A percentile compares a stretch with the other conserved stretches of the same genome.
Evolutionary conservation across 1,140 invertebrate genomes (phyloP).

Genomic region (Scylla paramamosain): DNA sequence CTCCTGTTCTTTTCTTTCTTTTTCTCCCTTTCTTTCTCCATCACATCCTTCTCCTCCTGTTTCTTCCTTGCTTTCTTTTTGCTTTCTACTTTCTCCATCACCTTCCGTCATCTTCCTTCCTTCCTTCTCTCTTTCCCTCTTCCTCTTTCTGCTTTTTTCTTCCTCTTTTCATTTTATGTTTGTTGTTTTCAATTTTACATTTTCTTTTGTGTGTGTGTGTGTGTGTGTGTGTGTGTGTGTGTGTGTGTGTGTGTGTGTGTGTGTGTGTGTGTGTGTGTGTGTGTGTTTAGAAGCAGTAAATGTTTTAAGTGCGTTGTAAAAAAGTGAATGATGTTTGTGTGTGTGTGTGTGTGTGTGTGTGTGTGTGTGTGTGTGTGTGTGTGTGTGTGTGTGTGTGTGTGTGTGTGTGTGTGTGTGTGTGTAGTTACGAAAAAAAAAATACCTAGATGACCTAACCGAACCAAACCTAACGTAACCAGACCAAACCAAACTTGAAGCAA

Average conservation of each 20-base stretch:
- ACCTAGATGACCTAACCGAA: no score
- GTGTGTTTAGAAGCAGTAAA: no score
- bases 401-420: no score
- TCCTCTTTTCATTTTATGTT: not conserved
- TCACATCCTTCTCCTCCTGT: not conserved
- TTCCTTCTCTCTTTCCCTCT: not conserved
- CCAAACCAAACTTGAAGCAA: no score
- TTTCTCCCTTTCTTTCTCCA: not conserved
- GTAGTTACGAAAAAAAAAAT: no score
- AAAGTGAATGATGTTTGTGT: not conserved
- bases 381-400: no score
- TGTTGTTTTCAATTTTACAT: no score
- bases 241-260: no score
- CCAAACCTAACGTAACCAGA: no score
- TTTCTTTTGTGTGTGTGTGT: not conserved
- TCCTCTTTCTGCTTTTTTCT: not conserved
- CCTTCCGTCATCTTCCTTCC: not conserved
- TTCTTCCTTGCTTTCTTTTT: not conserved
- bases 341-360: conserved; percentile 17
- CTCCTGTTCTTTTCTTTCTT: not conserved
- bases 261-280: no score
- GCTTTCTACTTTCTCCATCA: not conserved
- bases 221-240: no score
- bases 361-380: conserved; percentile 12
- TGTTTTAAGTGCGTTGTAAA: no score